Evolutionary conservation across 64 coral and sea anemone genomes (phyloP).

Genomic region (Montipora sp.): DNA sequence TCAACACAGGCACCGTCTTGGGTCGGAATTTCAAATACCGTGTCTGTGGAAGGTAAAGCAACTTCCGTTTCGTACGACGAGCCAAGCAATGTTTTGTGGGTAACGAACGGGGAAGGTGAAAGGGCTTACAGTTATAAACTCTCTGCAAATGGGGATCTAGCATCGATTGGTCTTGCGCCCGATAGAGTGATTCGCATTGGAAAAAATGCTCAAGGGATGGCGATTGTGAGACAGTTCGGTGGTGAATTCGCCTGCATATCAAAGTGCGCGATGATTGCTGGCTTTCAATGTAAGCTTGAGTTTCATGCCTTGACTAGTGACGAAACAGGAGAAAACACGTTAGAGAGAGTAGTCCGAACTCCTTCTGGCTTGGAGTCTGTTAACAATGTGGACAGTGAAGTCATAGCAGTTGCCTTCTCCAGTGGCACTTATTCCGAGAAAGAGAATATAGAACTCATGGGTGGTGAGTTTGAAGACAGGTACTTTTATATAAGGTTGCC

Average conservation of each 20-base stretch:
- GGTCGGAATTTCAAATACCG: constrained; percentile 34
- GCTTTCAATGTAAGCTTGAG: constrained; percentile 94
- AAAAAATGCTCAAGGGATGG: constrained; percentile 76
- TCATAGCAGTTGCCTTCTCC: constrained; percentile 73
- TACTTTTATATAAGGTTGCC: constrained; percentile 91
- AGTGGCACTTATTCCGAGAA: constrained; percentile 92
- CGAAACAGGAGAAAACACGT: constrained; percentile 59
- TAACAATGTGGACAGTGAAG: constrained; percentile 68
- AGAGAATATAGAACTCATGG: constrained; percentile 72
- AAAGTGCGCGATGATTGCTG: constrained; percentile 73
- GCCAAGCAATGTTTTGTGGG: constrained; percentile 69
- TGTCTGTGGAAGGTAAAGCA: constrained; percentile 55
- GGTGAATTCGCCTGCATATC: constrained; percentile 79
- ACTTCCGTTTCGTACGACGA: constrained; percentile 89
- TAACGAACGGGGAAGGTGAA: constrained; percentile 55
- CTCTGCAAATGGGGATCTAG: constrained; percentile 76
- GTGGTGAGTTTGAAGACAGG: constrained; percentile 90
- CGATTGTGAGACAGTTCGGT: constrained; percentile 80
- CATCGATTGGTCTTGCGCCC: constrained; percentile 28
- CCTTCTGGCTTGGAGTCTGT: constrained; percentile 93
- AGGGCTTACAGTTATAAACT: constrained; percentile 84
- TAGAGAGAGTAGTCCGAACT: constrained; percentile 84
- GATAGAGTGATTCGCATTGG: constrained; percentile 78
- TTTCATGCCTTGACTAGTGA: constrained; percentile 77
- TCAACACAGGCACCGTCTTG: constrained; percentile 45